phyloP scores from a whole-genome alignment of 2,113 vertebrate genomes.

The Ovibos moschatus region DNA sequence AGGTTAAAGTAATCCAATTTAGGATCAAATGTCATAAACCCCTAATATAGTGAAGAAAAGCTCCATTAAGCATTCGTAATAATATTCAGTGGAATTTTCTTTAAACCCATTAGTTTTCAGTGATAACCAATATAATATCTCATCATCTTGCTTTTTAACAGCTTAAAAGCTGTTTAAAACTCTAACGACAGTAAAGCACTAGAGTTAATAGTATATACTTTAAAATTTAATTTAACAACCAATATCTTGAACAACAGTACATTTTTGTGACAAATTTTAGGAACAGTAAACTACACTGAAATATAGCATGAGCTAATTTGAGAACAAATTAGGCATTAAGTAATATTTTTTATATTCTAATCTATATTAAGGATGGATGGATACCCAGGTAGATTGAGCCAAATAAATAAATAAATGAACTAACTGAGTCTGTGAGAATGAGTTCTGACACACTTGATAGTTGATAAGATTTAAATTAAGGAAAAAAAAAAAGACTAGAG shows the following conservation, averaged over 20 bases:
- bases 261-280: constrained; percentile 8
- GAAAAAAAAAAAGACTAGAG: neutral
- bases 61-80: neutral
- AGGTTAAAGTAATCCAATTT: neutral
- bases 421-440: neutral
- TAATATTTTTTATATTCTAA: neutral
- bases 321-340: neutral
- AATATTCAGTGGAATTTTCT: neutral
- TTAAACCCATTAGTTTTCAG: neutral
- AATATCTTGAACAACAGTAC: neutral
- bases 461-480: neutral
- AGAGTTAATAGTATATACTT: neutral
- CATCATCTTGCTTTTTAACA: neutral
- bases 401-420: neutral
- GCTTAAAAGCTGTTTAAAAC: neutral
- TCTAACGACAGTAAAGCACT: neutral
- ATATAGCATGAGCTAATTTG: neutral
- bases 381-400: neutral
- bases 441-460: neutral
- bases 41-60: neutral
- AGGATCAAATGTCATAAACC: neutral
- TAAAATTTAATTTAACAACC: neutral
- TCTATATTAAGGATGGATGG: neutral
- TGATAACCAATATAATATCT: neutral
- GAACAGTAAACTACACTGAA: neutral